These are phyloP conservation scores for Trachelus tabidus DNA, from an alignment of 2,888 invertebrate species.

Conservation along the genomic window DNA sequence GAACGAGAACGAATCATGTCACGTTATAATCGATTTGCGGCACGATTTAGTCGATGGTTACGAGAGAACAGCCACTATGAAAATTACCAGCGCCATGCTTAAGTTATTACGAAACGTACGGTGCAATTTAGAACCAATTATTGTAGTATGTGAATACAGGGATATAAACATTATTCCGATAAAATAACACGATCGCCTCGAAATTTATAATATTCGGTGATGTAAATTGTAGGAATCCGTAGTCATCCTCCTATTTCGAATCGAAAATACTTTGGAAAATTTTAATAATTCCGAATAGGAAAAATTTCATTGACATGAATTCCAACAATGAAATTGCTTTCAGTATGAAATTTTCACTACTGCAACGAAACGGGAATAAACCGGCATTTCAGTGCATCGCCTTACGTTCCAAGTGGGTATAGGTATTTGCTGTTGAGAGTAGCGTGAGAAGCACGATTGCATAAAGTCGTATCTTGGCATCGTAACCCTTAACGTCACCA, in stretches of 20 bases:
- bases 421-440: background rate
- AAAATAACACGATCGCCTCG: background rate
- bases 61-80: background rate
- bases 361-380: background rate
- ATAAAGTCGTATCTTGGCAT: conserved; percentile 1
- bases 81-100: background rate
- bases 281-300: background rate
- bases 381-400: background rate
- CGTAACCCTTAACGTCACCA: background rate
- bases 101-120: background rate
- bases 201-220: background rate
- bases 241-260: background rate
- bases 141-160: background rate
- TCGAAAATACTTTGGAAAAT: background rate
- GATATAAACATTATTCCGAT: background rate
- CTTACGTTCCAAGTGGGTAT: background rate
- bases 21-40: background rate
- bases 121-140: background rate
- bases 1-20: background rate
- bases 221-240: background rate
- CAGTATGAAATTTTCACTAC: background rate
- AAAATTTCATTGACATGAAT: background rate
- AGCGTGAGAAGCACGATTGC: conserved; percentile 1
- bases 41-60: background rate
- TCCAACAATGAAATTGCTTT: background rate